A percentile compares a stretch with the other conserved stretches of the same genome.
Evolutionary conservation across 1,140 invertebrate species (phyloP).

Genomic region (Elysia chlorotica): DNA sequence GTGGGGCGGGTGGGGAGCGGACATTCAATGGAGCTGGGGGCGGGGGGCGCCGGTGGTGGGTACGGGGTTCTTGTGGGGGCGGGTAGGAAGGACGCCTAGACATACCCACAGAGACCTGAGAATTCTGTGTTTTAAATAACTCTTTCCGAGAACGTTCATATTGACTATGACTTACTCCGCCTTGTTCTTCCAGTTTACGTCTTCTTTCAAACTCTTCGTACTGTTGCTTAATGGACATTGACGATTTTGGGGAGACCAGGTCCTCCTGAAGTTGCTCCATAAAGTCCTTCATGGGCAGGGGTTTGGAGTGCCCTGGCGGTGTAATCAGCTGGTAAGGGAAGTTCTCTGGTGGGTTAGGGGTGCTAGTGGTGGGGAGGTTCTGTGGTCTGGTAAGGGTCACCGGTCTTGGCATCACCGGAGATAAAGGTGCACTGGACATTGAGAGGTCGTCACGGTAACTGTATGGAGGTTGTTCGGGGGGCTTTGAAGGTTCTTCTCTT

Average conservation of each 20-base stretch:
- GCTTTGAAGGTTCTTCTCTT: no score
- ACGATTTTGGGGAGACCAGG: not conserved
- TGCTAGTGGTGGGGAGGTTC: not conserved
- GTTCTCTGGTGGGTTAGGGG: not conserved
- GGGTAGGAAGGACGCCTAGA: no score
- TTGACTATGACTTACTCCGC: no score
- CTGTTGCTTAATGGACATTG: not conserved
- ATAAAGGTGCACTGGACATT: no score
- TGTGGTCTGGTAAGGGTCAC: no score
- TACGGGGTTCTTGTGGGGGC: not conserved
- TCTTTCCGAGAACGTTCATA: no score
- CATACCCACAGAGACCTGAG: no score
- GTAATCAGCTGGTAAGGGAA: not conserved
- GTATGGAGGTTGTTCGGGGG: no score
- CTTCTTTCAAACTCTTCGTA: not conserved
- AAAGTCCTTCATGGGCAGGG: slow-evolving; percentile 10
- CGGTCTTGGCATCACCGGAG: no score
- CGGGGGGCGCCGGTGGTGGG: not conserved
- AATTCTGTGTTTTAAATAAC: no score
- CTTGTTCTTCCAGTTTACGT: not conserved
- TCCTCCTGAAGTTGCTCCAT: not conserved
- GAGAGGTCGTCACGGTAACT: not conserved
- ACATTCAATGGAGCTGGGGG: not conserved
- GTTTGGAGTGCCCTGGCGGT: not conserved
- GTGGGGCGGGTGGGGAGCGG: not conserved